phyloP scores from a whole-genome alignment of 1,140 invertebrate species.

The Leptestheria dahalacensis region DNA sequence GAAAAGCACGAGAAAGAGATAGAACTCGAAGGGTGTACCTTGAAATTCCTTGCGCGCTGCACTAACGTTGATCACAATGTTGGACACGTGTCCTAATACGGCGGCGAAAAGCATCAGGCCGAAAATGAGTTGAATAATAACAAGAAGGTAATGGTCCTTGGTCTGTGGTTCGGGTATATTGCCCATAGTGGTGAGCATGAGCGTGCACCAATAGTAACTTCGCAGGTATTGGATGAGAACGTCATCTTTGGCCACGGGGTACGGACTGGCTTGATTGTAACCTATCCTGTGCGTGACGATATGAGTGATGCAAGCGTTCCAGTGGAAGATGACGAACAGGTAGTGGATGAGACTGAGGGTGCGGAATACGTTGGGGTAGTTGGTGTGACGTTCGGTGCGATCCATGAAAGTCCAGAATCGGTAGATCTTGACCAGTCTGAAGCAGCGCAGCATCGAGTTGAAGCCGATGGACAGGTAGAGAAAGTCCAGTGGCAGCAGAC shows the following conservation, averaged over 20 bases:
- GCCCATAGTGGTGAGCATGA: conserved; percentile 80
- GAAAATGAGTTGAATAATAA: conserved; percentile 76
- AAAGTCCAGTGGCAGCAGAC: conserved; percentile 91
- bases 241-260: conserved; percentile 51
- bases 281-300: conserved; percentile 81
- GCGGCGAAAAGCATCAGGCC: conserved; percentile 81
- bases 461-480: conserved; percentile 95
- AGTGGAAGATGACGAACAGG: conserved; percentile 95
- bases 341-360: conserved; percentile 83
- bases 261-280: conserved; percentile 31
- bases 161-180: conserved; percentile 53
- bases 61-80: conserved; percentile 88
- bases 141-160: conserved; percentile 79
- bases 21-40: conserved; percentile 44
- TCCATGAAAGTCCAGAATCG: conserved; percentile 98
- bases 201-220: conserved; percentile 95
- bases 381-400: conserved; percentile 91
- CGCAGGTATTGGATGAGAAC: conserved; percentile 81
- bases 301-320: conserved; percentile 96
- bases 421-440: conserved; percentile 95
- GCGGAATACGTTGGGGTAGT: conserved; percentile 95
- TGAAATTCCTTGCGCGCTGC: conserved; percentile 89
- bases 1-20: no score
- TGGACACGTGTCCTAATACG: conserved; percentile 89
- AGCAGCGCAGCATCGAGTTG: conserved; percentile 90